A percentile compares a stretch with the other conserved stretches of the same genome.
Evolutionary conservation across 1,140 invertebrate genomes (phyloP).

Genomic region (Brachionus sp.): DNA sequence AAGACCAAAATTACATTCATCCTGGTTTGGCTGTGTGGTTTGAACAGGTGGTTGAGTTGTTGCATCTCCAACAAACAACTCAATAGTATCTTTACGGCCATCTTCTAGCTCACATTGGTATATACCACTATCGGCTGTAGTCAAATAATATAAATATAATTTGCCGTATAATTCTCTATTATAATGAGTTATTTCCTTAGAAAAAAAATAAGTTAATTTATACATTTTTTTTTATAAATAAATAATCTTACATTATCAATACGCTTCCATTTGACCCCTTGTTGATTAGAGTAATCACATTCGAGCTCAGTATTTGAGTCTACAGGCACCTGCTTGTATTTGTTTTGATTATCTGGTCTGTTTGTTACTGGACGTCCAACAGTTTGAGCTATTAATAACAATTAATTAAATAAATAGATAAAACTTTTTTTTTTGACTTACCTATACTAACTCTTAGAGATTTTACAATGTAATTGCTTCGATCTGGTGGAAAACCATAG

Average conservation of each 20-base stretch:
- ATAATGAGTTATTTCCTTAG: constrained; percentile 2
- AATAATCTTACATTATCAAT: not conserved
- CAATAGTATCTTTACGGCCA: not conserved
- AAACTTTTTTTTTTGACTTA: not conserved
- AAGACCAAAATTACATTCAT: not conserved
- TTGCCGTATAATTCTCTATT: not conserved
- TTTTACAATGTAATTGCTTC: not conserved
- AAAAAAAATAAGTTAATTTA: not conserved
- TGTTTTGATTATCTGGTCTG: not conserved
- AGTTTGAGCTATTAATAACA: not conserved
- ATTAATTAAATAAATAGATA: not conserved
- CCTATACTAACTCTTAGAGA: not conserved
- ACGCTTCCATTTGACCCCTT: constrained; percentile 12
- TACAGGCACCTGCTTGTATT: not conserved
- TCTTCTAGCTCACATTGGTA: constrained; percentile 24
- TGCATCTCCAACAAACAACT: not conserved
- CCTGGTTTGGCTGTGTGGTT: not conserved
- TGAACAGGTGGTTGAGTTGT: not conserved
- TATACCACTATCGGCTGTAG: not conserved
- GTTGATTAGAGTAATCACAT: not conserved
- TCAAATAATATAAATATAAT: constrained; percentile 36
- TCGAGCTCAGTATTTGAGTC: not conserved
- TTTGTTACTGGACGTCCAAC: not conserved
- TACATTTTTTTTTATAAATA: not conserved
- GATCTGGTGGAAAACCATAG: constrained; percentile 22